These are phyloP conservation scores for Liposcelis brunnea DNA, from an alignment of 2,888 invertebrate species.

Conservation along the genomic window DNA sequence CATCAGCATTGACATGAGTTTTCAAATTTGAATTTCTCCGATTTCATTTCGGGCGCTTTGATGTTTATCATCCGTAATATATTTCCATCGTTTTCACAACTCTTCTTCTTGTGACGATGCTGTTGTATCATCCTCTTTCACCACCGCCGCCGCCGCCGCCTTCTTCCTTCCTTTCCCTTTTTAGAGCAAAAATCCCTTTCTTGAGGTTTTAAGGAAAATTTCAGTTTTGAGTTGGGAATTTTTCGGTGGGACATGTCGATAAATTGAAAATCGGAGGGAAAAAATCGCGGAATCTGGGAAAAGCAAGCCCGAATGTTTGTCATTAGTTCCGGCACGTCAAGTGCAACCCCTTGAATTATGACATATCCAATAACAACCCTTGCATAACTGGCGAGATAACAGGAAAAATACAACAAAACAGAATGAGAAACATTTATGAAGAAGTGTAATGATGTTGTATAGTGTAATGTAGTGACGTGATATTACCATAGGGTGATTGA, in stretches of 20 bases:
- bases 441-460: background rate
- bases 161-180: background rate
- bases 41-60: background rate
- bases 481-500: conserved; percentile 4
- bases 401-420: background rate
- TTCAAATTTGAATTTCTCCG: conserved; percentile 2
- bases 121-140: background rate
- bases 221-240: too few relatives aligned
- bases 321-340: background rate
- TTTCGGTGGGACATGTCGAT: too few relatives aligned
- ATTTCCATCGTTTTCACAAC: background rate
- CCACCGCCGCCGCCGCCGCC: background rate
- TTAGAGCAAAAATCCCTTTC: background rate
- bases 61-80: background rate
- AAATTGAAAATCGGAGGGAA: too few relatives aligned
- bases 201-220: too few relatives aligned
- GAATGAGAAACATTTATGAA: background rate
- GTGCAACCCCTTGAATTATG: background rate
- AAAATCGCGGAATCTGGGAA: too few relatives aligned
- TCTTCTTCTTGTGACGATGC: background rate
- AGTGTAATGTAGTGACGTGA: background rate
- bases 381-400: too few relatives aligned
- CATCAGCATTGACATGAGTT: conserved; percentile 3
- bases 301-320: too few relatives aligned
- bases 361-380: too few relatives aligned